Base-by-base conservation (phyloP, 1,140 invertebrate genomes). In the Musca domestica region DNA sequence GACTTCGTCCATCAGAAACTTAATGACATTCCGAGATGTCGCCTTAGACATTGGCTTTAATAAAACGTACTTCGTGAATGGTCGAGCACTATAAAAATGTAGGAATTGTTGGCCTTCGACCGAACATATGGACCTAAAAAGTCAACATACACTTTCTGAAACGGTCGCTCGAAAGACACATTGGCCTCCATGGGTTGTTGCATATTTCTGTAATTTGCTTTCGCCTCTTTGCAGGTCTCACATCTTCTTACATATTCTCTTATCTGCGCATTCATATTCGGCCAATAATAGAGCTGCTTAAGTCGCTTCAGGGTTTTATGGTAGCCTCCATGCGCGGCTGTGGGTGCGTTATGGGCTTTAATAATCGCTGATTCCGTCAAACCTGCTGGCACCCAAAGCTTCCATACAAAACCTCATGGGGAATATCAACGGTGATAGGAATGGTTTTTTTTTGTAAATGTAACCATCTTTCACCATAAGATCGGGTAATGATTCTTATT, bases 291-390 rank as follows among this genome's bases (percentile, higher is more conserved):
- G 48, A 10, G 19, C 2, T 12, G 19, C 7, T 22, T 22, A 1
- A 52, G 2, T 1, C 30, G n/a, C 12, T 64, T 4, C 7, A 17
- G 7, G 1, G 48, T 49, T 17, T 49, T 49, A 17, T n/a, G 19
- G 7, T 2, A 17, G 15, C 48, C 48, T 17, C 48, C 48, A 17
- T 49, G 48, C 2, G 48, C 9, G 2, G 9, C 19, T 78, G 64
- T 52, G 77, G 52, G n/a, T 17, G 30, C 6, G 20, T 64, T 64
- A 47, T 64, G 61, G 7, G 61, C 61, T 14, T 47, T 19, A 12
- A n/a, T 9, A 12, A 52, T 9, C 2, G 22, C 2, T 10, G 19
- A 22, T 19, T 22, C 3, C 6, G 19, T 52, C 22, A 52, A 14
- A 52, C 4, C 17, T 9, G 4, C n/a, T 6, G 46, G 61, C 2